phyloP scores from a whole-genome alignment of 2,797 vertebrate species.

The Lemur catta region DNA sequence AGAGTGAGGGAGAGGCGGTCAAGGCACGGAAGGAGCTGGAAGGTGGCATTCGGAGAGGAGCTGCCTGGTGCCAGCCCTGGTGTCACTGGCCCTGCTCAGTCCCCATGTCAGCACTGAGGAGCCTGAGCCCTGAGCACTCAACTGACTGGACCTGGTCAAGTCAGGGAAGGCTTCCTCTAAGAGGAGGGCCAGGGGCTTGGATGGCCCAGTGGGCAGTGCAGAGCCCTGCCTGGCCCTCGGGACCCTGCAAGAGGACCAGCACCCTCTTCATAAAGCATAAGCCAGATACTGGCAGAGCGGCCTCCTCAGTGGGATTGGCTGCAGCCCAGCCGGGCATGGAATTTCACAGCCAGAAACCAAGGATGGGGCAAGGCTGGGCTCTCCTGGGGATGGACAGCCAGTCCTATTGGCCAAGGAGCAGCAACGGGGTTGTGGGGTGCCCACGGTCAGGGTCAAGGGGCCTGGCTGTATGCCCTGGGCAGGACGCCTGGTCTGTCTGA shows the following conservation, averaged over 20 bases:
- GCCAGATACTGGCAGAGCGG: too few species aligned
- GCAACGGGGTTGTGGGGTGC: rapidly evolving
- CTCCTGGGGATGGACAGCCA: neutral
- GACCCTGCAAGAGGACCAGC: too few species aligned
- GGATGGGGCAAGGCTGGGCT: neutral
- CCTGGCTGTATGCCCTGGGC: neutral
- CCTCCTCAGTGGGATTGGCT: rapidly evolving
- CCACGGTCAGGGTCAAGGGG: neutral
- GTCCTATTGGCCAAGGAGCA: neutral
- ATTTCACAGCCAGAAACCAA: neutral
- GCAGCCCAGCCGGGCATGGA: neutral
- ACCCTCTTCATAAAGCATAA: neutral
- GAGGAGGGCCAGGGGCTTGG: too few species aligned
- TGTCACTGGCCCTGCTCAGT: rapidly evolving
- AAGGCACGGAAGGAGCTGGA: neutral
- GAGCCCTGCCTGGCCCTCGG: neutral
- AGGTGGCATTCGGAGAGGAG: neutral
- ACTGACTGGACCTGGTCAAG: neutral
- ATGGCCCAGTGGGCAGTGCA: neutral
- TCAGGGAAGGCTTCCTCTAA: neutral
- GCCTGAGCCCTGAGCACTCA: neutral
- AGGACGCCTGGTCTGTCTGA: neutral
- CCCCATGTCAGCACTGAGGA: neutral
- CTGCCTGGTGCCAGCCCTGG: neutral
- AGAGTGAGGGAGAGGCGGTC: neutral